Evolutionary conservation across 2,113 vertebrate species (phyloP).

Genomic region (Vicugna pacos): DNA sequence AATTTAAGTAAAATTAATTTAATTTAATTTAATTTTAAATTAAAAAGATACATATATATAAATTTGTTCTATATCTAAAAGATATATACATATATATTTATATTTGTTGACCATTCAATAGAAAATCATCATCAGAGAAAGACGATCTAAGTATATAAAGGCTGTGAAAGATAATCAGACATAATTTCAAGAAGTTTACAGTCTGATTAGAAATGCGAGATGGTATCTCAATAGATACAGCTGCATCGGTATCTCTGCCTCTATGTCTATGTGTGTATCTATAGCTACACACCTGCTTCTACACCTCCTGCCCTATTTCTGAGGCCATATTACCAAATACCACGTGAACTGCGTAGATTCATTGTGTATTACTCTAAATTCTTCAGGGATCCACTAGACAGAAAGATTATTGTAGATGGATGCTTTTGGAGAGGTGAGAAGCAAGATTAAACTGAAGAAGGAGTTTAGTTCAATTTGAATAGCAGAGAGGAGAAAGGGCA

Average conservation of each 20-base stretch:
- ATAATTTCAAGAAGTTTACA: not conserved
- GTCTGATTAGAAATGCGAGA: not conserved
- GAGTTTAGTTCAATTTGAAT: not conserved
- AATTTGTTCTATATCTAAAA: not conserved
- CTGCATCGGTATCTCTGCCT: too few relatives aligned
- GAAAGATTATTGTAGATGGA: not conserved
- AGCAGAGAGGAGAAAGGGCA: not conserved
- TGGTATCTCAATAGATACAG: too few relatives aligned
- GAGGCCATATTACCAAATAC: not conserved
- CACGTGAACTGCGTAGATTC: not conserved
- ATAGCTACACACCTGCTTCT: not conserved
- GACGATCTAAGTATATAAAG: not conserved
- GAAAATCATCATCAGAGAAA: not conserved
- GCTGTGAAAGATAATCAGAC: not conserved
- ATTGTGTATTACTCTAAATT: not conserved
- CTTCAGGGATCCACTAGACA: not conserved
- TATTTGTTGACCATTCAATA: not conserved
- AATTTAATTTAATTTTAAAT: not conserved
- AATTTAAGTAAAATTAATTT: not conserved
- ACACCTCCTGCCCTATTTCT: not conserved
- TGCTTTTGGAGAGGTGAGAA: not conserved
- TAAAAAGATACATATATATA: not conserved
- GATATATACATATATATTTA: not conserved
- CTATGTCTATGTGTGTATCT: not conserved
- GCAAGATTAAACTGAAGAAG: not conserved